Evolutionary conservation across 2,888 invertebrate species (phyloP).

Genomic region (Pocota personata): DNA sequence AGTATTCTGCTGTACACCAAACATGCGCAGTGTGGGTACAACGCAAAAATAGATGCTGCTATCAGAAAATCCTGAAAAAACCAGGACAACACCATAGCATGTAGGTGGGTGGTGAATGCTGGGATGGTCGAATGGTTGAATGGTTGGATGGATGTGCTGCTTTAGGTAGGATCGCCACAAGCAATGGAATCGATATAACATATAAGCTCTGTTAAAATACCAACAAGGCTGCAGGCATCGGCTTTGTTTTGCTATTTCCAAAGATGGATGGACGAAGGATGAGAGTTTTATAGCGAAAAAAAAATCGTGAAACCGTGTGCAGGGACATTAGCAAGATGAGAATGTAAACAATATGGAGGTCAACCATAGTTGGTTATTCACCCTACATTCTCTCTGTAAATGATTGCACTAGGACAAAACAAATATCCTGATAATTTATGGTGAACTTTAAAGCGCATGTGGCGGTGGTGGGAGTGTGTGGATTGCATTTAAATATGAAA

Average conservation of each 20-base stretch:
- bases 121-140: too few relatives aligned
- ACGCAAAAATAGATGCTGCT: conserved; percentile 46
- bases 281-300: neutral
- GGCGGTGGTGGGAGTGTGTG: neutral
- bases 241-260: neutral
- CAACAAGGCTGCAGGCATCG: conserved; percentile 6
- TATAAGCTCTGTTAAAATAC: neutral
- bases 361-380: conserved; percentile 18
- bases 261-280: conserved; percentile 10
- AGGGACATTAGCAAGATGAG: conserved; percentile 5
- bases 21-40: conserved; percentile 53
- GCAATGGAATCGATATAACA: neutral
- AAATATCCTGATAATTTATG: conserved; percentile 61
- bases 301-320: neutral
- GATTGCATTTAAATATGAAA: neutral
- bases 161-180: neutral
- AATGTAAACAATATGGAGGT: conserved; percentile 58
- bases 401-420: conserved; percentile 45
- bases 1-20: conserved; percentile 44
- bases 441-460: conserved; percentile 18
- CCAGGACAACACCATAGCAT: conserved; percentile 40
- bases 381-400: neutral
- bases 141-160: neutral
- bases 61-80: conserved; percentile 22
- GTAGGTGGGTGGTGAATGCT: neutral